Evolutionary conservation across 2,888 invertebrate genomes (phyloP).

Genomic region (Tuta absoluta): DNA sequence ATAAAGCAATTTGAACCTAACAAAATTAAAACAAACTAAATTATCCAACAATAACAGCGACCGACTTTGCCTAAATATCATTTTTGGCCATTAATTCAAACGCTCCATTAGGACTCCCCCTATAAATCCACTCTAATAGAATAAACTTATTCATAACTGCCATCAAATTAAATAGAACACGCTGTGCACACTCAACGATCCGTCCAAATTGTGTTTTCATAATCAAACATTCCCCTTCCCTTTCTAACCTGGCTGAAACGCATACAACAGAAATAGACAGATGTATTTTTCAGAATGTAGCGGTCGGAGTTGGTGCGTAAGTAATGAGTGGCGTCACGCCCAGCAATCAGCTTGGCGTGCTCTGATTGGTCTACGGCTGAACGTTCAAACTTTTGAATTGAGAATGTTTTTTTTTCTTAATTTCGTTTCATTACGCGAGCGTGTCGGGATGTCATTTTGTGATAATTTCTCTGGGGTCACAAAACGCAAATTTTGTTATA

Average conservation of each 20-base stretch:
- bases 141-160: slow-evolving; percentile 74
- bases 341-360: slow-evolving; percentile 63
- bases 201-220: slow-evolving; percentile 53
- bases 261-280: slow-evolving; percentile 46
- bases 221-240: slow-evolving; percentile 48
- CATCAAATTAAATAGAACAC: slow-evolving; percentile 78
- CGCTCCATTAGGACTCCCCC: slow-evolving; percentile 64
- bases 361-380: slow-evolving; percentile 69
- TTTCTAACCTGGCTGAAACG: slow-evolving; percentile 31
- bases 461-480: slow-evolving; percentile 23
- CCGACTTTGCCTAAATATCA: slow-evolving; percentile 24
- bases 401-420: slow-evolving; percentile 62
- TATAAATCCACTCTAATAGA: slow-evolving; percentile 67
- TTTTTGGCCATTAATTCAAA: slow-evolving; percentile 41
- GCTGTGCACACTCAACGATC: slow-evolving; percentile 59
- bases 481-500: neutral
- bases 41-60: slow-evolving; percentile 19
- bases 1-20: neutral
- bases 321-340: slow-evolving; percentile 76
- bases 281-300: slow-evolving; percentile 37
- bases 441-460: slow-evolving; percentile 26
- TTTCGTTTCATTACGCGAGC: slow-evolving; percentile 61
- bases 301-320: slow-evolving; percentile 47
- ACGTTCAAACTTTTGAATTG: slow-evolving; percentile 65
- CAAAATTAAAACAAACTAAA: slow-evolving; percentile 21